Evolutionary conservation across 2,888 invertebrate species (phyloP), one percentile per base, ranked within the genome.

Genomic region (Limenitis camilla): DNA sequence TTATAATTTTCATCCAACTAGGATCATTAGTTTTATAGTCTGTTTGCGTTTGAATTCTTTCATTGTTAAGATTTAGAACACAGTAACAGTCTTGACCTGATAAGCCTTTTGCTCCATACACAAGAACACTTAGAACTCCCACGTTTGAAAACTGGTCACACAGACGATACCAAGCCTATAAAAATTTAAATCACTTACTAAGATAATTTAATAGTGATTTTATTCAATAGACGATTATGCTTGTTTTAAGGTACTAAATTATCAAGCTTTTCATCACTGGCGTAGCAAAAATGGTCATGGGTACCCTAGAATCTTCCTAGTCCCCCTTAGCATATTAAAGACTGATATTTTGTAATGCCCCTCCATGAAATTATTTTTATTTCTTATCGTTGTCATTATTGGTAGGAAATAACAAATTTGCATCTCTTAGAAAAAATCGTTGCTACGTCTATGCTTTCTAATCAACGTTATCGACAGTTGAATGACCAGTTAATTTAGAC

Each of bases 1-100:
- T 95, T 78, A 98, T 98, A 62, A 97, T 94, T 81, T 98, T 98
- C 87, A 97, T 96, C 99, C 99, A 99, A 63, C 92, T 95, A 0
- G 99, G 99, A 49, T 93, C 91, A 35, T 96, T 88, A 0, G 98
- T 99, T 84, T 98, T 98, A 75, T 95, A 96, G 78, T 98, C 98
- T 0, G 98, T 98, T 76, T 97, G 96, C 0, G 99, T 99, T 81
- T 98, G 97, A 9, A 97, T 86, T 41, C 98, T 90, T 29, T 96
- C 92, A 74, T 99, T 99, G 41, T 94, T 94, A 55, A 99, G 85
- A 77, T 97, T 96, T 8, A 99, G 76, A 1, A 98, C 95, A 80
- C 98, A 98, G 76, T 96, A 98, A 3, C 97, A 98, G 73, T 99
- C 99, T 2, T 95, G 95, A 0, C 95, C 92, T 0, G 93, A 92